Base-by-base conservation (phyloP, 2,888 invertebrate genomes). In the Caenorhabditis sinica region DNA sequence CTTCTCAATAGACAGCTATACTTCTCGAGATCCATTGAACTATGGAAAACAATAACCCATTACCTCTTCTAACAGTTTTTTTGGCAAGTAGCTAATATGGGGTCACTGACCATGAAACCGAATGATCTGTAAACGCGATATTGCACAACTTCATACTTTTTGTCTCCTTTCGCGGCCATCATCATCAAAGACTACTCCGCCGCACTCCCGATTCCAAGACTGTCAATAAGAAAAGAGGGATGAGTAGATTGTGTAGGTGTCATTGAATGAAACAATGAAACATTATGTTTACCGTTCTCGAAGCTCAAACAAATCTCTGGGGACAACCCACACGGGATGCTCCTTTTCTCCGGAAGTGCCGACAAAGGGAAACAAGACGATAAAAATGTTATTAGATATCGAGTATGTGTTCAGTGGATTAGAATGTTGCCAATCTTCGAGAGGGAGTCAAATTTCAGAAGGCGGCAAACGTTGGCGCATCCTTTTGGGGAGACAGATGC, bases 41-140 rank as follows among this genome's bases (percentile, higher is more conserved):
- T 15, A 23, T 17, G 17, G 17, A 28, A 58, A 20, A 53, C 23
- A 33, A 49, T 40, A 51, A 65, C 15, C 40, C 63, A 43, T 40
- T 65, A 43, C 33, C 5, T 28, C 30, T n/a, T n/a, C 17, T 49
- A 49, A n/a, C 8, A 49, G 49, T 60, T 36, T 6, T 33, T 20
- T 30, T 15, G 8, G 13, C 8, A 30, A 45, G n/a, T 45, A 45
- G 30, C 45, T 65, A 43, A 43, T 63, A 45, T 20, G 45, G 58
- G 68, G 77, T 77, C 77, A 77, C 40, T 77, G 77, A 71, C 77
- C 77, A 43, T 56, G 49, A 63, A 69, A 43, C 28, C 61, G 45
- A 79, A 79, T 58, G 79, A 65, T 65, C 77, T 77, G 79, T 71
- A 56, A 71, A 79, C 79, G 79, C 79, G 72, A 65, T 71, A 79